These are phyloP conservation scores for Saguinus midas DNA, from an alignment of 2,113 vertebrate species.

Conservation along the genomic window DNA sequence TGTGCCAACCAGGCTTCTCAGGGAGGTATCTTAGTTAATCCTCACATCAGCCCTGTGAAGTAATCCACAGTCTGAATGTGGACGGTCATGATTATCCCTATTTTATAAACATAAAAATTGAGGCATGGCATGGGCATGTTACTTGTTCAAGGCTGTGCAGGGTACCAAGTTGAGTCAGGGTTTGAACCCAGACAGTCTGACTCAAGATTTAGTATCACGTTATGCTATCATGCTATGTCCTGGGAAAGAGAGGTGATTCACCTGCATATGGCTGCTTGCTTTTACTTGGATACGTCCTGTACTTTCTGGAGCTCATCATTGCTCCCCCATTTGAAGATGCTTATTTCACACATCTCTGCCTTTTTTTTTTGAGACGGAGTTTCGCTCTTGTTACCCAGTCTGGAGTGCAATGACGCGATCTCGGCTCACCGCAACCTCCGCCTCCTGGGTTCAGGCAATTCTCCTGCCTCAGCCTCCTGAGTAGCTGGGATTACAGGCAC, in stretches of 20 bases:
- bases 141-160: not conserved
- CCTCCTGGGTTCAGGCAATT: no score
- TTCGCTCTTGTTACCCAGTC: no score
- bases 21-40: not conserved
- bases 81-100: no score
- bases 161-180: not conserved
- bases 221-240: not conserved
- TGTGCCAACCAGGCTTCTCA: not conserved
- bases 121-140: not conserved
- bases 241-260: not conserved
- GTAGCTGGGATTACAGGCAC: no score
- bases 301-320: not conserved
- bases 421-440: no score
- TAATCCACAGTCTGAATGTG: not conserved
- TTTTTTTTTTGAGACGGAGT: not conserved
- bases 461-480: no score
- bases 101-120: not conserved
- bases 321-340: not conserved
- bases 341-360: not conserved
- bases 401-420: no score
- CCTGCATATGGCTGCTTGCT: not conserved
- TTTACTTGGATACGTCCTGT: not conserved
- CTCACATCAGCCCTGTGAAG: not conserved
- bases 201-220: not conserved
- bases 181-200: not conserved